Base-by-base conservation (phyloP, 2,888 invertebrate genomes). In the Perizoma flavofasciatum region DNA sequence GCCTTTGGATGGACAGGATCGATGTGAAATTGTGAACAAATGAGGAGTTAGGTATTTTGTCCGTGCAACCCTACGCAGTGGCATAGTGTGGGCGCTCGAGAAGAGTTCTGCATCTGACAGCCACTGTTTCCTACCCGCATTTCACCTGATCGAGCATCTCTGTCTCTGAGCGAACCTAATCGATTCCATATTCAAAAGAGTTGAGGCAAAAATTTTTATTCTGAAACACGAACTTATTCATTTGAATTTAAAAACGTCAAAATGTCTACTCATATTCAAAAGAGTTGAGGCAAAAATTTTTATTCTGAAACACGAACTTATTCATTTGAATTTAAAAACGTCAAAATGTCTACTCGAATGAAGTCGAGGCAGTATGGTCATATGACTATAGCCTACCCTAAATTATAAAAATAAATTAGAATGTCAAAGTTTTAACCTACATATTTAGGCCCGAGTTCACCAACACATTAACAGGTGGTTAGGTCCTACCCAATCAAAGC, bases 91-190 rank as follows among this genome's bases (percentile, higher is more conserved):
- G 39, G 44, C 45, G 61, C 62, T 67, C 63, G 67, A 22, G 22
- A 65, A 63, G 61, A 49, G 60, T 39, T 49, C 66, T 77, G 78
- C 71, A 48, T 58, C 43, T 74, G 77, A 76, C 77, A 77, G 73
- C 62, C 63, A 51, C 65, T 67, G 65, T 66, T 59, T 58, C 63
- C 68, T 67, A 63, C 68, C 63, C 73, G 56, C 69, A 65, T 65
- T 69, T 68, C 70, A 77, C 72, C 74, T 75, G 71, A 68, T 67
- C 57, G 64, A 58, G 59, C 61, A 61, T 55, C 55, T 67, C 68
- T 71, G 69, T 69, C 70, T 71, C 63, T 67, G 70, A 71, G 66
- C 69, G 55, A 65, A 68, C 67, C 22, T 72, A 69, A 55, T 61
- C 51, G 58, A 59, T 59, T 49, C 53, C 44, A 47, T 41, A 58